These are phyloP conservation scores for Koerneria pararmatus DNA, from an alignment of 2,888 invertebrate genomes.

Conservation along the genomic window DNA sequence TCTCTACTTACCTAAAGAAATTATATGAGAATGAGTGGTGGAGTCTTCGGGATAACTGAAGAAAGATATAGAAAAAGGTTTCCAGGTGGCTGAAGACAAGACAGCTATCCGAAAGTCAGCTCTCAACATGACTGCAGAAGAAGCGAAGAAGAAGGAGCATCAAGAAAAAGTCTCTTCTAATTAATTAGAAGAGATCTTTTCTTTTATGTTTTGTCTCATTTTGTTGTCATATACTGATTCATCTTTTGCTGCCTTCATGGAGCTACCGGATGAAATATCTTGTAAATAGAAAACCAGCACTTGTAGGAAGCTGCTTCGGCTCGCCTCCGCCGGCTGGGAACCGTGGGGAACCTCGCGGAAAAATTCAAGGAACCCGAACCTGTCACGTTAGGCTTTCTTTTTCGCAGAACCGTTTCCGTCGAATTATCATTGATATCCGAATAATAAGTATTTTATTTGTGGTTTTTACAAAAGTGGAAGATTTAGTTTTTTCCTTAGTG, in stretches of 20 bases:
- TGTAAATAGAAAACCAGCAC: neutral
- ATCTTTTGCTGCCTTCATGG: constrained; percentile 3
- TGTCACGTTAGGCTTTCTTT: no score
- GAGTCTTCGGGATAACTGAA: neutral
- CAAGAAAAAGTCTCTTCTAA: constrained; percentile 32
- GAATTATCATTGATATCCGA: no score
- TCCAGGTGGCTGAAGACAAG: constrained; percentile 39
- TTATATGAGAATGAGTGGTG: no score
- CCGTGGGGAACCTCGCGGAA: constrained; percentile 41
- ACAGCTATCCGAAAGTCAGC: constrained; percentile 47
- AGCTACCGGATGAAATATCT: neutral
- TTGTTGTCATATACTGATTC: no score
- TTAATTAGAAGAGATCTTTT: neutral
- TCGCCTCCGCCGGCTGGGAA: constrained; percentile 44
- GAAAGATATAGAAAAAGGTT: neutral
- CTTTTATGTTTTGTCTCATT: neutral
- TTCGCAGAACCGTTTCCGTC: no score
- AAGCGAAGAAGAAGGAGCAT: constrained; percentile 46
- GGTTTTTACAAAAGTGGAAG: no score
- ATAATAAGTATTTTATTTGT: no score
- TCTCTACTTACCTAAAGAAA: no score
- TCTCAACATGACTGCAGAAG: constrained; percentile 53
- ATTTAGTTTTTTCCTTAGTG: no score
- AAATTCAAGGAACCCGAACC: constrained; percentile 32
- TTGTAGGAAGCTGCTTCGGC: constrained; percentile 41